Base-by-base conservation (phyloP, 2,113 vertebrate species). In the Acanthisitta chloris region DNA sequence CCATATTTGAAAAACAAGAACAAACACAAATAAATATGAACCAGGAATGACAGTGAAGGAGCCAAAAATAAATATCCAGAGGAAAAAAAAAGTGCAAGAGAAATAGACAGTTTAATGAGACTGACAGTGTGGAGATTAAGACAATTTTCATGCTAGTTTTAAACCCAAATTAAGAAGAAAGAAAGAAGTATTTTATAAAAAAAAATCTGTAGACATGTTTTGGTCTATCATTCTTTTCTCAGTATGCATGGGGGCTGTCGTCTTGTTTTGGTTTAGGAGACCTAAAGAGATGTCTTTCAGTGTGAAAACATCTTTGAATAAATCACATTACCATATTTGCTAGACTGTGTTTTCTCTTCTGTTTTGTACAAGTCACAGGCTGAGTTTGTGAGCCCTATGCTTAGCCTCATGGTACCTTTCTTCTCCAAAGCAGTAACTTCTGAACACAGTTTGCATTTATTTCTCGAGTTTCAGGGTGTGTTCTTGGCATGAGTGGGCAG, bases 81-180 rank as follows among this genome's bases (percentile, higher is more conserved):
- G 46, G 46, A 77, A 86, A 77, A 90, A 72, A 88, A 93, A 90
- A 83, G 59, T 92, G 67, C 58, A 67, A 64, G 64, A 82, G n/a
- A 88, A 67, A 33, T 17, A 95, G 87, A 62, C 17, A 55, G 38
- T 51, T 88, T 78, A 90, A 86, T 78, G 40, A 81, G 55, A 57
- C 71, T 55, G 66, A 33, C 55, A 94, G 34, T 55, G 77, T 94
- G 90, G 58, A 92, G 61, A 88, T 86, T 45, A 89, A 94, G 45
- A 36, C 52, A 90, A 55, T 87, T 96, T 95, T 92, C 64, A 69
- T 94, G 36, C 43, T 93, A 86, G 70, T 81, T 96, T 91, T 57
- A 94, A 92, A 95, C 23, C 8, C 42, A 73, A 77, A 86, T 80
- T 71, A 83, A 90, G 51, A 91, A 90, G 64, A 86, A 88, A 40